Evolutionary conservation across 2,797 vertebrate genomes (phyloP), one percentile per base, ranked within the genome.

Genomic region (Lepidocolaptes lacrymiger): DNA sequence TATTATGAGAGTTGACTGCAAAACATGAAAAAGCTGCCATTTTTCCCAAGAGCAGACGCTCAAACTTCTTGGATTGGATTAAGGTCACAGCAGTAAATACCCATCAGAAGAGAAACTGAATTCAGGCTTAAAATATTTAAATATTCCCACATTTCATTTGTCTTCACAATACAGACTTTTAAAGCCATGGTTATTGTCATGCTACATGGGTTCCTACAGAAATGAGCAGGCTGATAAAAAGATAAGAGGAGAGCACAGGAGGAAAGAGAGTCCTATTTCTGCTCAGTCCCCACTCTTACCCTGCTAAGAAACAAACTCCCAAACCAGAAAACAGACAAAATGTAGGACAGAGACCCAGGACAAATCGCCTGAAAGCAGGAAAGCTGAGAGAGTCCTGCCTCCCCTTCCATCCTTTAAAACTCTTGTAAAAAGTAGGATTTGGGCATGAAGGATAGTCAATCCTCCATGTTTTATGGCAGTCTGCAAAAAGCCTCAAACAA

Each of bases 81-180:
- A 91, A 77, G 69, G 80, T 90, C 85, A 94, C 58, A 91, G 69
- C 30, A 94, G 52, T 85, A 91, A 93, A 71, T 59, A 90, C 12
- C 10, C 41, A 41, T 26, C 59, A 78, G 69, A 89, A 90, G 91
- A 43, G 39, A 85, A 89, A 71, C 9, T 21, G 72, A 69, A 61
- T 87, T 86, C 46, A 82, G 39, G 54, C 61, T 68, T 72, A 63
- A 55, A 59, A 61, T 71, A 74, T 52, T 93, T 67, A 85, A 81
- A 37, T 68, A 82, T 58, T 85, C 69, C 55, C 51, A 63, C 49
- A 69, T 69, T 56, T 62, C 14, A 4, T 62, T 89, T 32, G 27
- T 27, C 44, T 75, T 77, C 41, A 43, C 34, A 73, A 68, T 21
- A 27, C 27, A 12, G 80, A 78, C 52, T 68, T 87, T 22, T 24